Conservation (phyloP, 2,113 vertebrate species). For the Chaetura pelagica region DNA sequence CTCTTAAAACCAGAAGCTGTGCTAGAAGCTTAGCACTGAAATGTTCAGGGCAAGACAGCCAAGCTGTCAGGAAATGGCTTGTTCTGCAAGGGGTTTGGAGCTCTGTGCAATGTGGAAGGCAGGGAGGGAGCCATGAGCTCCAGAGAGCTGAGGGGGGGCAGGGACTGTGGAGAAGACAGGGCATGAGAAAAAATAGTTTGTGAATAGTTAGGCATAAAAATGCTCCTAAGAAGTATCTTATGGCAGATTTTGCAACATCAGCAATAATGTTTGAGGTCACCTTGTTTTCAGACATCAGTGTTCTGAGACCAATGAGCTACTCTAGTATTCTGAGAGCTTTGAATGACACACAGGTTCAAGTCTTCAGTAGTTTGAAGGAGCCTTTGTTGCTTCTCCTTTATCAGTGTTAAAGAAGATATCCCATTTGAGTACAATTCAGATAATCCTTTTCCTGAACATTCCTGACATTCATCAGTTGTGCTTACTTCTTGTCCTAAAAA, state of each 20-base stretch:
- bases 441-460: neutral
- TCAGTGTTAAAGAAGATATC: neutral
- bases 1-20: neutral
- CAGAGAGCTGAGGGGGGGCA: neutral
- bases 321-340: neutral
- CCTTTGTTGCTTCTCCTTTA: neutral
- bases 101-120: neutral
- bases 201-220: neutral
- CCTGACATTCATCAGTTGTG: neutral
- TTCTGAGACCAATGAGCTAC: neutral
- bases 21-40: neutral
- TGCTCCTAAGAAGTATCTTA: neutral
- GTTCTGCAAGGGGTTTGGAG: neutral
- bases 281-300: neutral
- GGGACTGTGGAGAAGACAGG: neutral
- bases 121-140: neutral
- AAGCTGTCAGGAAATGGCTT: rapidly evolving
- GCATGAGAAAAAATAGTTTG: neutral
- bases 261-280: neutral
- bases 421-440: neutral
- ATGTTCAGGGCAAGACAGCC: neutral
- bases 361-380: neutral
- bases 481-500: neutral
- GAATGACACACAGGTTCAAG: neutral
- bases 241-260: neutral